phyloP scores from a whole-genome alignment of 2,888 invertebrate species.

The Lissonota sp. region DNA sequence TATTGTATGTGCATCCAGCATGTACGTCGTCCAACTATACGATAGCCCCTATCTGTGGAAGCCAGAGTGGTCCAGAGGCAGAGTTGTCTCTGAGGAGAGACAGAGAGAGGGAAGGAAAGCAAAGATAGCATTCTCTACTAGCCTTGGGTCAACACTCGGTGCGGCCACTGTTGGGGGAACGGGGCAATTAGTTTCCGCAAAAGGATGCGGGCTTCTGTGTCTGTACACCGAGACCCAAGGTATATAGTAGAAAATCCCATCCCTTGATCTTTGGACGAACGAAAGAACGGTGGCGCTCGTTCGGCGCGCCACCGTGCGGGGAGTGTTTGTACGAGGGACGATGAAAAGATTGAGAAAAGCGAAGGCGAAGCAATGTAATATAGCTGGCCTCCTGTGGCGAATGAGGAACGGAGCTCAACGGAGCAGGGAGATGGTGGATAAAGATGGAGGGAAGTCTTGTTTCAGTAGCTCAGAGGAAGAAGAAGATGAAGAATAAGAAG shows the following conservation, averaged over 20 bases:
- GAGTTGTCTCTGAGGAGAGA: background rate
- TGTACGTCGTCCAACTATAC: slow-evolving; percentile 16
- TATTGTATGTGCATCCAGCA: slow-evolving; percentile 15
- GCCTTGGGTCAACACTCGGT: slow-evolving; percentile 65
- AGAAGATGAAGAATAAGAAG: background rate
- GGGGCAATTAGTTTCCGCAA: slow-evolving; percentile 66
- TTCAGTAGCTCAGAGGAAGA: background rate
- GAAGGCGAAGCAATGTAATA: slow-evolving; percentile 2
- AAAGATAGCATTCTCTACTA: slow-evolving; percentile 40
- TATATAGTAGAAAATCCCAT: no score
- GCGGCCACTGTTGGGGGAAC: slow-evolving; percentile 43
- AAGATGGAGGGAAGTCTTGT: slow-evolving; percentile 9
- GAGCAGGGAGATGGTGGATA: slow-evolving; percentile 20
- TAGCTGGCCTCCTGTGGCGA: background rate
- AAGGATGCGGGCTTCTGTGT: background rate
- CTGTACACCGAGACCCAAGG: slow-evolving; percentile 3
- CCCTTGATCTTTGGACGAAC: no score
- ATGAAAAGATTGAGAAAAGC: background rate
- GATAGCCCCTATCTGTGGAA: slow-evolving; percentile 57
- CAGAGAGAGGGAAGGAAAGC: slow-evolving; percentile 11
- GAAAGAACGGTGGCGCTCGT: no score
- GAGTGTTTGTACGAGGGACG: background rate
- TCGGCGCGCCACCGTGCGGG: background rate
- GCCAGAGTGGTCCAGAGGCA: slow-evolving; percentile 31
- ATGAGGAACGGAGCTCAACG: background rate